These are phyloP conservation scores for Eulemur mongoz DNA, from an alignment of 2,797 vertebrate species.

Conservation along the genomic window DNA sequence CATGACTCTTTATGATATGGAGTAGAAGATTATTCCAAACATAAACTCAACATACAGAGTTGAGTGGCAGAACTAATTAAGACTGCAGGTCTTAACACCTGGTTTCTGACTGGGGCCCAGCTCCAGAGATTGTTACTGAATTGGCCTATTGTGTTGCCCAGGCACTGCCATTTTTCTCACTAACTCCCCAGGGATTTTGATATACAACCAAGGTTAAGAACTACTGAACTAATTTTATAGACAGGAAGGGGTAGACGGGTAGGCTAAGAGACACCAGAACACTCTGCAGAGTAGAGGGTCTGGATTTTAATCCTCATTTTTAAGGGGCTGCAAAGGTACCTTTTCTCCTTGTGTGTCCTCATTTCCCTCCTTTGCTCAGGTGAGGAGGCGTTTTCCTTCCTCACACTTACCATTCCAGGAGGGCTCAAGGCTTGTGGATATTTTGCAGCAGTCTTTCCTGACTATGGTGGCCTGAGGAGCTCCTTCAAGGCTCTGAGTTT, in stretches of 20 bases:
- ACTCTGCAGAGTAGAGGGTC: not conserved
- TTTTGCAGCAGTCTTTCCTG: not conserved
- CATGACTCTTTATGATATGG: not conserved
- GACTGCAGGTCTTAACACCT: not conserved
- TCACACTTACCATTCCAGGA: not conserved
- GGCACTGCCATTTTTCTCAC: not conserved
- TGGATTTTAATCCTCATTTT: not conserved
- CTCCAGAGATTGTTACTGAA: not conserved
- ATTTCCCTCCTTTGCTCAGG: not conserved
- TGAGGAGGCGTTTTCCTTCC: not conserved
- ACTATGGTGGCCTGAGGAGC: not conserved
- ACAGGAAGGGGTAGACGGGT: not conserved
- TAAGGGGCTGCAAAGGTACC: not conserved
- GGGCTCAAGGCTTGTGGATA: not conserved
- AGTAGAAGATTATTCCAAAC: not conserved
- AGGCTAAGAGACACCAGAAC: not conserved
- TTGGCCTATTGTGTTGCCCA: not conserved
- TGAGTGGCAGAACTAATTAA: not conserved
- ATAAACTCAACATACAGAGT: not conserved
- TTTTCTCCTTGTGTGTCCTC: not conserved
- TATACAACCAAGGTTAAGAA: not conserved
- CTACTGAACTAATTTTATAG: not conserved
- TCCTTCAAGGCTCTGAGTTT: not conserved
- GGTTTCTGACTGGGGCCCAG: not conserved
- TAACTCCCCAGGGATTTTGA: not conserved